These are phyloP conservation scores for Xyrichtys novacula DNA, from an alignment of 2,797 vertebrate genomes.

Conservation along the genomic window DNA sequence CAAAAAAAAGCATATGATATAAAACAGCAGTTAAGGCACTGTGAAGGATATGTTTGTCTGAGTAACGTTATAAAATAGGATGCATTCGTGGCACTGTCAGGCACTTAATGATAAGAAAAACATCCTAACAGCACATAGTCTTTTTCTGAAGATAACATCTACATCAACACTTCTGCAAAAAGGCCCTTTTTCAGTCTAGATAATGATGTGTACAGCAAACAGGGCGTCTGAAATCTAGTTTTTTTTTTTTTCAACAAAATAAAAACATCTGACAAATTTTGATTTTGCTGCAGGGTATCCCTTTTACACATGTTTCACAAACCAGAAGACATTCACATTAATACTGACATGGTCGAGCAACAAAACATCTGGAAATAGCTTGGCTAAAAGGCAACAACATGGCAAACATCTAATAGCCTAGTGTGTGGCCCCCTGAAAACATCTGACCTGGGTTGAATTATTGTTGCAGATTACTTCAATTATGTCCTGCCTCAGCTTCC, in stretches of 20 bases:
- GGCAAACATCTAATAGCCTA: constrained; percentile 71
- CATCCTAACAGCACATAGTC: constrained; percentile 27
- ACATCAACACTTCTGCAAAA: constrained; percentile 33
- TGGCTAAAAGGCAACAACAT: constrained; percentile 68
- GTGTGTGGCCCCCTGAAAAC: constrained; percentile 78
- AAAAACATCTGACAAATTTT: constrained; percentile 74
- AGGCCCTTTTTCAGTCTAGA: constrained; percentile 39
- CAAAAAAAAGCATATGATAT: constrained; percentile 29
- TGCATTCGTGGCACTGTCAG: constrained; percentile 36
- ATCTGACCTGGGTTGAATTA: constrained; percentile 73
- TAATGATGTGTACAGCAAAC: constrained; percentile 31
- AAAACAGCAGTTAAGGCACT: constrained; percentile 64
- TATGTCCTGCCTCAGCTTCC: constrained; percentile 70
- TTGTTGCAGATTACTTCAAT: constrained; percentile 73
- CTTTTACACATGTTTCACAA: constrained; percentile 70
- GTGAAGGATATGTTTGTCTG: constrained; percentile 32
- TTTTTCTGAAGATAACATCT: constrained; percentile 20
- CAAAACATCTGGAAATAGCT: constrained; percentile 73
- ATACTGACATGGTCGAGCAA: constrained; percentile 80
- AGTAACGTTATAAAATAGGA: constrained; percentile 37
- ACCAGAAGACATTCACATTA: constrained; percentile 85
- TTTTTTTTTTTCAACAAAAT: constrained; percentile 27
- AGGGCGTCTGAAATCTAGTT: constrained; percentile 23
- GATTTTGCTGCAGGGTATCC: constrained; percentile 69
- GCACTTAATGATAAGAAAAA: constrained; percentile 43